A percentile compares a stretch with the other conserved stretches of the same genome.
phyloP scores from a whole-genome alignment of 2,113 vertebrate species.

The Ranitomeya variabilis region DNA sequence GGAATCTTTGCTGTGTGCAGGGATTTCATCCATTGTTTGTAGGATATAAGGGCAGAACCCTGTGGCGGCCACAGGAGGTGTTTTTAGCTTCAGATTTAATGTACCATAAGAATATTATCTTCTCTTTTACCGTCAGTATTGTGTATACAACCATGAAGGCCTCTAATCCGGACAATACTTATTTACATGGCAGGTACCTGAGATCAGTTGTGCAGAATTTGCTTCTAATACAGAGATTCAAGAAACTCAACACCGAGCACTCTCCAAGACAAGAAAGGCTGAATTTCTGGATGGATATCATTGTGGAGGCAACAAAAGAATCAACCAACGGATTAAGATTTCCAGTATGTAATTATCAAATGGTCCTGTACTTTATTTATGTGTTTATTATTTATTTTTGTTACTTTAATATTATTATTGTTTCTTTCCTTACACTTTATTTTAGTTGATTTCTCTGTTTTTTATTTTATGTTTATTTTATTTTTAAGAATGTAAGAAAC shows the following conservation, averaged over 20 bases:
- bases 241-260: slow-evolving; percentile 82
- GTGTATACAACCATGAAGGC: neutral
- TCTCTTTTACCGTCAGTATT: neutral
- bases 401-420: neutral
- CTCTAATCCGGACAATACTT: slow-evolving; percentile 15
- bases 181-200: slow-evolving; percentile 80
- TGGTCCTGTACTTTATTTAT: neutral
- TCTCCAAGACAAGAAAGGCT: slow-evolving; percentile 85
- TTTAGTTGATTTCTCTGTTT: no score
- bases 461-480: no score
- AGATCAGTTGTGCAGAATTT: slow-evolving; percentile 92
- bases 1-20: no score
- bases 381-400: neutral
- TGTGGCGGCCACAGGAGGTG: no score
- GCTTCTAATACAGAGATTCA: slow-evolving; percentile 88
- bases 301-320: slow-evolving; percentile 88
- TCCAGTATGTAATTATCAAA: slow-evolving; percentile 76
- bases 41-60: no score
- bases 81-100: no score
- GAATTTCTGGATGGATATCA: slow-evolving; percentile 97
- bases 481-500: no score
- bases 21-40: no score
- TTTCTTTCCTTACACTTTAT: neutral
- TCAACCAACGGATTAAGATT: slow-evolving; percentile 87
- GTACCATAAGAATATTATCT: no score